Percentiles rank a stretch among this genome's conserved stretches.
These are phyloP conservation scores for Abrostola tripartita DNA, from an alignment of 2,888 invertebrate genomes.

Conservation along the genomic window DNA sequence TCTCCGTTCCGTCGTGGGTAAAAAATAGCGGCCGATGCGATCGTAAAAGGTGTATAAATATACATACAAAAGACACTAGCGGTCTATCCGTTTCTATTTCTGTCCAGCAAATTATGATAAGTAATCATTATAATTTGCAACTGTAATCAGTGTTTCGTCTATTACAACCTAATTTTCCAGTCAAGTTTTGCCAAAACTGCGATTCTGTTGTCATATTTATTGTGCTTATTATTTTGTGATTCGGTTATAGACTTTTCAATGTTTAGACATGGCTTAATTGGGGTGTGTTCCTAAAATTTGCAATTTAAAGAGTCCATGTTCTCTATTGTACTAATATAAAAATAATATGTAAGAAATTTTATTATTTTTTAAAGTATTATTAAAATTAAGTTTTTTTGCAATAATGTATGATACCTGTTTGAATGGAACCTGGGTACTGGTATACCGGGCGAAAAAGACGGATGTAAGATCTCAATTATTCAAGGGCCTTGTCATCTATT, in stretches of 20 bases:
- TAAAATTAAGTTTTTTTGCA: too few species aligned
- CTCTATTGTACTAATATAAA: too few species aligned
- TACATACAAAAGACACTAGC: background rate
- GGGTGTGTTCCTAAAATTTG: background rate
- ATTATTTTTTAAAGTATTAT: too few species aligned
- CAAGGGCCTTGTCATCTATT: too few species aligned
- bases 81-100: slow-evolving; percentile 31
- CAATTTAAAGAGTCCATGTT: background rate
- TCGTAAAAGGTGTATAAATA: background rate
- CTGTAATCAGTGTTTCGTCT: slow-evolving; percentile 27
- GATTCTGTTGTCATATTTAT: slow-evolving; percentile 30
- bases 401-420: too few species aligned
- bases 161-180: slow-evolving; percentile 43
- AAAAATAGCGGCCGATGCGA: too few species aligned
- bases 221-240: slow-evolving; percentile 19
- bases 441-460: too few species aligned
- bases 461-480: too few species aligned
- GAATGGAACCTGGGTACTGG: too few species aligned
- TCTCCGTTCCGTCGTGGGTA: too few species aligned
- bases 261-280: slow-evolving; percentile 6
- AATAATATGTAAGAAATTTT: too few species aligned
- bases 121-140: slow-evolving; percentile 31
- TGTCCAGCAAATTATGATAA: slow-evolving; percentile 20
- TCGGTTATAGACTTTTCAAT: slow-evolving; percentile 11
- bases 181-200: slow-evolving; percentile 29